Evolutionary conservation across 2,888 invertebrate genomes (phyloP).

Genomic region (Eucera pruinosa): DNA sequence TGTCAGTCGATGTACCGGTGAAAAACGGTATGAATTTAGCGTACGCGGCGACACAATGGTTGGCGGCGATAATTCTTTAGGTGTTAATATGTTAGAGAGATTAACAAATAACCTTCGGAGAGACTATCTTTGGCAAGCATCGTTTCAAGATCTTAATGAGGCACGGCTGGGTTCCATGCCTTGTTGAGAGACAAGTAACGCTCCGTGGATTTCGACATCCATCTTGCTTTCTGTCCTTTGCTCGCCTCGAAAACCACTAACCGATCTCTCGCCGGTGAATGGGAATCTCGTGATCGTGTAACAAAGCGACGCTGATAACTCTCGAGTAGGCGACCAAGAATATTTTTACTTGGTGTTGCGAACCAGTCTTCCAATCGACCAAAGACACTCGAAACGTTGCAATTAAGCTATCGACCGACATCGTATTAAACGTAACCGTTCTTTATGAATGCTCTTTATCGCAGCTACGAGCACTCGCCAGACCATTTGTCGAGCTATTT

Average conservation of each 20-base stretch:
- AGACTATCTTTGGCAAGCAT: conserved; percentile 65
- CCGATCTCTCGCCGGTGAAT: conserved; percentile 67
- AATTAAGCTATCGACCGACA: conserved; percentile 18
- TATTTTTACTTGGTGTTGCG: conserved; percentile 19
- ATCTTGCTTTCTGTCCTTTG: conserved; percentile 63
- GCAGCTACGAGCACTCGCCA: not conserved
- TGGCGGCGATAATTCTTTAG: conserved; percentile 26
- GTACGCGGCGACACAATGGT: too few relatives aligned
- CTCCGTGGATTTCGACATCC: conserved; percentile 68
- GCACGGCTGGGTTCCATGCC: conserved; percentile 61
- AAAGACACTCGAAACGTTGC: conserved; percentile 21
- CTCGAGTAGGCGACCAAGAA: conserved; percentile 48
- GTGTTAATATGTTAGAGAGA: conserved; percentile 41
- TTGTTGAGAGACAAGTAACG: conserved; percentile 66
- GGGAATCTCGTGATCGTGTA: conserved; percentile 69
- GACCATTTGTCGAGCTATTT: conserved; percentile 14
- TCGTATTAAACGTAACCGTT: conserved; percentile 10
- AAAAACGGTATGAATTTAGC: too few relatives aligned
- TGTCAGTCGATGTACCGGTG: too few relatives aligned
- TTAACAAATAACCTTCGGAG: conserved; percentile 56
- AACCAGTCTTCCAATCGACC: conserved; percentile 15
- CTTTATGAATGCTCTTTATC: conserved; percentile 9
- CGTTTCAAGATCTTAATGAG: conserved; percentile 68
- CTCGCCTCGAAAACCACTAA: conserved; percentile 65
- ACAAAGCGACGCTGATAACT: conserved; percentile 70